Conservation (phyloP, 2,797 vertebrate species). For the Erethizon dorsatum region DNA sequence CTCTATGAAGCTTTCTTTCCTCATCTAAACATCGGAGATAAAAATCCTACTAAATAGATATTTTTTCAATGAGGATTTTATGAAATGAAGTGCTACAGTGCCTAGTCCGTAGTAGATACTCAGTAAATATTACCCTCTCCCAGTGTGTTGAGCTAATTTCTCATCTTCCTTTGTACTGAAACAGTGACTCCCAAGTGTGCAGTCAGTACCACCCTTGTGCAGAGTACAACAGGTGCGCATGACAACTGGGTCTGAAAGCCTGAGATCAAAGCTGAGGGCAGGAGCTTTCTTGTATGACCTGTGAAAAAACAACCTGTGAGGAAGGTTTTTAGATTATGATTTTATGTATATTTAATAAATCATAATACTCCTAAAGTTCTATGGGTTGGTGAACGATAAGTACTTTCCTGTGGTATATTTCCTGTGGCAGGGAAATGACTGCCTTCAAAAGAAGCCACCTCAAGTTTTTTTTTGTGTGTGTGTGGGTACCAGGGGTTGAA, state of each 20-base stretch:
- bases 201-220: neutral
- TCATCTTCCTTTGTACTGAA: neutral
- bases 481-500: too few relatives aligned
- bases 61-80: slow-evolving; percentile 5
- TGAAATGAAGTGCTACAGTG: neutral
- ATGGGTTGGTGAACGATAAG: neutral
- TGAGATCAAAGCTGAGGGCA: neutral
- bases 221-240: neutral
- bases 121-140: neutral
- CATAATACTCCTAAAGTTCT: neutral
- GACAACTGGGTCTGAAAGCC: neutral
- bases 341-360: slow-evolving; percentile 55
- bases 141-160: neutral
- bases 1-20: neutral
- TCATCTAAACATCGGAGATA: neutral
- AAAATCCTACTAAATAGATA: neutral
- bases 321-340: neutral
- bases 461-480: neutral
- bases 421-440: neutral
- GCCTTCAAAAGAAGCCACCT: neutral
- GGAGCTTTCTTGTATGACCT: neutral
- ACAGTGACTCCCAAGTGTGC: neutral
- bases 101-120: neutral
- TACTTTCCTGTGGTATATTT: neutral
- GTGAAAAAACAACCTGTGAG: neutral